Conservation (phyloP, 2,888 invertebrate species). For the Apotomis capreana region DNA sequence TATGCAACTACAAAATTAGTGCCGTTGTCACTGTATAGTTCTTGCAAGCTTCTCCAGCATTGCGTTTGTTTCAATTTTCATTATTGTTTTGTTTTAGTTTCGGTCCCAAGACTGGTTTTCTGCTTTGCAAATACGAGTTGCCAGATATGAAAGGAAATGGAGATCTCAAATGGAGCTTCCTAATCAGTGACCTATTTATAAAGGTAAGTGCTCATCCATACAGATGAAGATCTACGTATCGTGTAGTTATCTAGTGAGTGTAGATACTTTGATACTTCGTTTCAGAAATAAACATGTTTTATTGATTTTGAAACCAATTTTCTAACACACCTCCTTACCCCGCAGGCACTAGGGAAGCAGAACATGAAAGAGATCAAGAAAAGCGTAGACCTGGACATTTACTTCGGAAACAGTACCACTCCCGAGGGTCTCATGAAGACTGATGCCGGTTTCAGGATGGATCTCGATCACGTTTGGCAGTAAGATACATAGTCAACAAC, state of each 20-base stretch:
- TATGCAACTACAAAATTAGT: no score
- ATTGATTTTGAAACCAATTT: no score
- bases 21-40: no score
- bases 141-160: conserved; percentile 77
- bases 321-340: neutral
- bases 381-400: conserved; percentile 76
- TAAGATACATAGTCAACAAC: conserved; percentile 51
- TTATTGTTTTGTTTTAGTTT: conserved; percentile 58
- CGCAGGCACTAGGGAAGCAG: conserved; percentile 74
- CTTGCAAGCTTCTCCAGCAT: no score
- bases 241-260: no score
- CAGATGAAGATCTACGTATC: no score
- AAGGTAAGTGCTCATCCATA: conserved; percentile 55
- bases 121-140: conserved; percentile 73
- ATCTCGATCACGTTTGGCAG: conserved; percentile 78
- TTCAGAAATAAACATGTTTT: no score
- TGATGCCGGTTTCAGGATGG: conserved; percentile 78
- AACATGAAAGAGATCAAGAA: conserved; percentile 64
- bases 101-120: conserved; percentile 74
- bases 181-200: conserved; percentile 72
- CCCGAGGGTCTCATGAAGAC: conserved; percentile 61
- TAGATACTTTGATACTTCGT: no score
- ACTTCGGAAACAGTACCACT: conserved; percentile 70
- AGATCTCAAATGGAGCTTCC: conserved; percentile 78
- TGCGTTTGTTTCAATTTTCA: neutral